Evolutionary conservation across 2,797 vertebrate genomes (phyloP), one percentile per base, ranked within the genome.

Genomic region (Microctenopoma lineatum): DNA sequence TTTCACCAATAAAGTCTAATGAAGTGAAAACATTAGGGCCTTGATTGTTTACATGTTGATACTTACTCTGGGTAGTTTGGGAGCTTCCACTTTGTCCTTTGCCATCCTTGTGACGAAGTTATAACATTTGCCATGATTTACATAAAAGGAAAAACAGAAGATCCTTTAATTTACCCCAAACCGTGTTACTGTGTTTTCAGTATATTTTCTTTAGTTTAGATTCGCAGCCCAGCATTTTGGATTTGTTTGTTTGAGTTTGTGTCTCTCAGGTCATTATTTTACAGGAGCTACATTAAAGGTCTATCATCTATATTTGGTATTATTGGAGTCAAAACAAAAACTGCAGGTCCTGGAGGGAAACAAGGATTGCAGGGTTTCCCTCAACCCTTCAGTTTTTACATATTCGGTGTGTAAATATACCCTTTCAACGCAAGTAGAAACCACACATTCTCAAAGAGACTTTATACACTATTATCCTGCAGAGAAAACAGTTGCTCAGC

Each of bases 341-440:
- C 45, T 60, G 50, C 38, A 72, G 85, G 83, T 85, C 83, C 89
- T 75, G 42, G 44, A 85, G 82, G 87, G 61, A 84, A 77, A 76
- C 79, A 83, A 62, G 85, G 82, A 57, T 77, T 86, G 79, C 69
- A 83, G 60, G 84, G 83, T 81, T 88, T 75, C 53, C 21, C 51
- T 66, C 18, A 45, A 75, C 48, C 26, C 76, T 10, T 5, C 53
- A 75, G 65, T 25, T 62, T 75, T 60, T 42, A 53, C 6, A 63
- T 54, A 45, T 70, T 77, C 77, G 66, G 54, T 15, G 18, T 45
- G 21, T 59, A 74, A 80, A 80, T 69, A 48, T 45, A 47, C 36
- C 44, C 34, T 26, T 61, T 25, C 21, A 52, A 38, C 41, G 44
- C 36, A 4, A 21, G 67, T 13, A 54, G 26, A 69, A 71, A 82